Evolutionary conservation across 2,113 vertebrate genomes (phyloP), one percentile per base, ranked within the genome.

Genomic region (Lamprologus ornatipinnis): DNA sequence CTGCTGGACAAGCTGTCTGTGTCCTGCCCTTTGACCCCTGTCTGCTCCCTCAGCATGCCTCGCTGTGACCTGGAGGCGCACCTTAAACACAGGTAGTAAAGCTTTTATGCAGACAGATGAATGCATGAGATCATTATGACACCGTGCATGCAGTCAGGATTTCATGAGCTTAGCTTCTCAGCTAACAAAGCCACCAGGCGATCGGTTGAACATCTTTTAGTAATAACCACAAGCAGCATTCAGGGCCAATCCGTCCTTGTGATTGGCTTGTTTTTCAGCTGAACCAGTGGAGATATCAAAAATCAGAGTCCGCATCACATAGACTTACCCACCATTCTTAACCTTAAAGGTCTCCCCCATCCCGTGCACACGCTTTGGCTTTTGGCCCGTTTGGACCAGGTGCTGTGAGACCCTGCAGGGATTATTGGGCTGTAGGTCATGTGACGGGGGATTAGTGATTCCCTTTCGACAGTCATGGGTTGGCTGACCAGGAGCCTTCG

Each of bases 11-110:
- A 99, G 93, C 94, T 99, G 31, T 95, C 96, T 6, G 97, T 99
- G 84, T 96, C 97, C n/a, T 99, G 98, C 88, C 98, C 98, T 2
- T 97, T 99, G 90, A 96, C 97, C 53, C 96, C 97, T 0, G 93
- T 96, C 78, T 99, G 98, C 92, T 97, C 97, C 68, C 97, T 98
- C 88, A 97, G 97, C 81, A 98, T 99, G 98, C 98, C 98, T 3
- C 97, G 98, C 35, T 99, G 98, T 92, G 98, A 99, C 94, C 96
- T 99, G 94, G 98, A 98, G 2, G 98, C 98, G 4, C 98, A 99
- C 94, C 98, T 99, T 81, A 99, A 98, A 92, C 98, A 98, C 97
- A 99, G 98, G 98, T 99, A 95, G 96, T 58, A 40, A 82, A 79
- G 4, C 70, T 33, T 13, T 53, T 37, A 80, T 47, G 42, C 33